phyloP scores from a whole-genome alignment of 2,888 invertebrate species.

The Temnothorax ravouxi region DNA sequence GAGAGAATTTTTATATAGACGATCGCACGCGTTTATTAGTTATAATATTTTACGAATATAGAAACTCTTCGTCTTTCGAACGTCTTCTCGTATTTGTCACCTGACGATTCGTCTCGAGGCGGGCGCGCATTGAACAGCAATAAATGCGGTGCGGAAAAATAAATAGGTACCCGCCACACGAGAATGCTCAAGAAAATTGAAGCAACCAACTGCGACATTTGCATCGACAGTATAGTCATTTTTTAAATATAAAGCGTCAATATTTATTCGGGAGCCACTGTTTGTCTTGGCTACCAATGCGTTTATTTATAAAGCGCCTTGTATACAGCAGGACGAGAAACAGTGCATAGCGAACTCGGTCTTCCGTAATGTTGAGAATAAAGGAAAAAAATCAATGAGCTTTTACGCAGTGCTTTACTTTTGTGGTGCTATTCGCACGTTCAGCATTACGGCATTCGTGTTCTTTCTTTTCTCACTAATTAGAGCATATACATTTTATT shows the following conservation, averaged over 20 bases:
- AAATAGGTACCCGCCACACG: constrained; percentile 26
- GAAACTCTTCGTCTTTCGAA: constrained; percentile 1
- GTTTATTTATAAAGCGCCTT: constrained; percentile 24
- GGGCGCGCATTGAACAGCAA: constrained; percentile 6
- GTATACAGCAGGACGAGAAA: neutral
- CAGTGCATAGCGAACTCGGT: neutral
- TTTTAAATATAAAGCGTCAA: constrained; percentile 40
- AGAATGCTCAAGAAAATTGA: constrained; percentile 46
- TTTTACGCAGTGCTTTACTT: neutral
- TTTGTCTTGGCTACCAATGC: constrained; percentile 15
- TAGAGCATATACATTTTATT: neutral
- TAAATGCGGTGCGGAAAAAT: constrained; percentile 27
- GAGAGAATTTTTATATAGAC: neutral
- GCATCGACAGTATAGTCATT: constrained; percentile 3
- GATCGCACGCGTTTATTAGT: neutral
- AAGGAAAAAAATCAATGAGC: neutral
- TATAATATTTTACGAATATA: neutral
- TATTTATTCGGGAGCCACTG: constrained; percentile 30
- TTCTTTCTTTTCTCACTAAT: constrained; percentile 1
- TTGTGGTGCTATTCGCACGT: neutral
- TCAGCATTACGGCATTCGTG: neutral
- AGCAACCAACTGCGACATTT: constrained; percentile 35
- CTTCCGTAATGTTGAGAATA: neutral
- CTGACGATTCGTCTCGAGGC: neutral
- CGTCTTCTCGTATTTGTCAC: constrained; percentile 4